Evolutionary conservation across 2,888 invertebrate genomes (phyloP).

Genomic region (Gari tellinella): DNA sequence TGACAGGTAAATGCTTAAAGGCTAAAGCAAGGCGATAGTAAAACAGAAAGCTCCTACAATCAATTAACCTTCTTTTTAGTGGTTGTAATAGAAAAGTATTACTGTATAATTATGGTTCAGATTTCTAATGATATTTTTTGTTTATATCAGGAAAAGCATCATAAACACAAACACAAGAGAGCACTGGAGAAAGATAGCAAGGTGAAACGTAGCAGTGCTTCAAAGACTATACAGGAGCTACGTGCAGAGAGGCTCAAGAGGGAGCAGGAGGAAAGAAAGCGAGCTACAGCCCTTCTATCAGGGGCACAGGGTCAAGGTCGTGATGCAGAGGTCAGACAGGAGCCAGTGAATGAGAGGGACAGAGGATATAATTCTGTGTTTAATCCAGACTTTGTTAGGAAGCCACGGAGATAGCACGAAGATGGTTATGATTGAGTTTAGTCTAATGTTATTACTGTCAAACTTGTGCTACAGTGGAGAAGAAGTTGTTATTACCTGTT

Average conservation of each 20-base stretch:
- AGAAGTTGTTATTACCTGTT: too few relatives aligned
- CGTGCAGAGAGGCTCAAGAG: conserved; percentile 92
- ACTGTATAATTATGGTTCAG: too few relatives aligned
- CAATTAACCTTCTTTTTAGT: too few relatives aligned
- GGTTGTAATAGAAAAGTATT: too few relatives aligned
- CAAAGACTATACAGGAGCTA: conserved; percentile 87
- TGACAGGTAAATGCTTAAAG: too few relatives aligned
- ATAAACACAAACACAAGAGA: conserved; percentile 72
- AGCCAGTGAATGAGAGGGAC: conserved; percentile 84
- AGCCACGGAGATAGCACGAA: conserved; percentile 45
- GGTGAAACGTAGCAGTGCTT: conserved; percentile 65
- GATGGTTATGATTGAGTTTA: conserved; percentile 9
- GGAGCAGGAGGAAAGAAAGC: conserved; percentile 91
- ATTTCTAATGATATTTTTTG: not conserved
- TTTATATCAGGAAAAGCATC: conserved; percentile 63
- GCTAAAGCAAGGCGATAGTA: too few relatives aligned
- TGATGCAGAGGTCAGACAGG: conserved; percentile 29
- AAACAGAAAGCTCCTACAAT: too few relatives aligned
- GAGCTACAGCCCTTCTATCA: conserved; percentile 90
- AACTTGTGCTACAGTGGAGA: too few relatives aligned
- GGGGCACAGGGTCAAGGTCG: conserved; percentile 87
- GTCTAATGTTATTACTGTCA: too few relatives aligned
- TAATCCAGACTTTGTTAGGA: conserved; percentile 89
- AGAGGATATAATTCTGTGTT: conserved; percentile 98
- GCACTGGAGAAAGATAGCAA: conserved; percentile 74